Conservation (phyloP, 1,140 invertebrate species). For the Drosophila triauraria region DNA sequence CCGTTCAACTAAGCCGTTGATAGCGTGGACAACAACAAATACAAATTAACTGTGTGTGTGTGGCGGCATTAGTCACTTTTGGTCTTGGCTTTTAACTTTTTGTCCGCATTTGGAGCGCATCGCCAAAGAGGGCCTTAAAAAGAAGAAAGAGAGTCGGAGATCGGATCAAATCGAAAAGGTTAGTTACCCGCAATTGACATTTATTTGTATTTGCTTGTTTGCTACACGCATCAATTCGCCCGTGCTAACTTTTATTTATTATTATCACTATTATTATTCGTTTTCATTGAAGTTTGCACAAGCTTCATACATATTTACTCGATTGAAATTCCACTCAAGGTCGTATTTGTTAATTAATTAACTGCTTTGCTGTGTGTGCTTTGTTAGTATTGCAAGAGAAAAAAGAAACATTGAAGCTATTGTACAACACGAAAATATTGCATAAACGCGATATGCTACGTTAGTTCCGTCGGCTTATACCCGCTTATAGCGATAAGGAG, state of each 20-base stretch:
- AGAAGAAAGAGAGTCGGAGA: slow-evolving; percentile 15
- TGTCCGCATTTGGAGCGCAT: slow-evolving; percentile 62
- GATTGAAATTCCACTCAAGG: slow-evolving; percentile 58
- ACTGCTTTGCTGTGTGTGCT: slow-evolving; percentile 46
- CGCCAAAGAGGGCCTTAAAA: slow-evolving; percentile 25
- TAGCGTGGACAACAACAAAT: slow-evolving; percentile 31
- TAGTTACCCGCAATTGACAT: slow-evolving; percentile 42
- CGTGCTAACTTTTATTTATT: background rate
- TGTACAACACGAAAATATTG: slow-evolving; percentile 57
- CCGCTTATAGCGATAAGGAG: slow-evolving; percentile 24
- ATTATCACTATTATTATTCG: slow-evolving; percentile 1
- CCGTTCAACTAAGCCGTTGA: slow-evolving; percentile 40
- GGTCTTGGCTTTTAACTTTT: slow-evolving; percentile 57
- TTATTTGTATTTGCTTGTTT: slow-evolving; percentile 20
- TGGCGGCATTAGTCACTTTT: slow-evolving; percentile 67
- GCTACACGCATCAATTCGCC: slow-evolving; percentile 6
- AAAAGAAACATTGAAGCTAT: slow-evolving; percentile 24
- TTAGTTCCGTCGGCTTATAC: slow-evolving; percentile 32
- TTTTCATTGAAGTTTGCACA: slow-evolving; percentile 38
- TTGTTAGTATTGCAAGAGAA: slow-evolving; percentile 28
- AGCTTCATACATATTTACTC: slow-evolving; percentile 39
- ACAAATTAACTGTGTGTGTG: slow-evolving; percentile 39
- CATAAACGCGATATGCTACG: slow-evolving; percentile 57
- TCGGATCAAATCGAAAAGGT: slow-evolving; percentile 46
- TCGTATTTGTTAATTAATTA: slow-evolving; percentile 54